Percentiles rank a stretch among this genome's conserved stretches.
phyloP scores from a whole-genome alignment of 2,888 invertebrate species.

The Andrena camellia region DNA sequence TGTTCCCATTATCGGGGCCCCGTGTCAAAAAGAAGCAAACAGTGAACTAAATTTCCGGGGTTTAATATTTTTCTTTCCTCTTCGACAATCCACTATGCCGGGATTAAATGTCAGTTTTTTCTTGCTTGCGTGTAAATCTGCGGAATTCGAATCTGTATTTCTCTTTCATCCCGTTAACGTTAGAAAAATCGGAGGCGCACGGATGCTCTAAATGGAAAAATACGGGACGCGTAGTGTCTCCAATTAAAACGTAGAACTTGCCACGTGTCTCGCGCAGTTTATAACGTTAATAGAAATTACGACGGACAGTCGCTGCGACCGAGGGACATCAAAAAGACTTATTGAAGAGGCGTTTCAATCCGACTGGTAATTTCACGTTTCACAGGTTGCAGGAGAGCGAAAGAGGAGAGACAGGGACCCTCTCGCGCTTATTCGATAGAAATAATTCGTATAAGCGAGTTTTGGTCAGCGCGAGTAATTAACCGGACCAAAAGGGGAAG shows the following conservation, averaged over 20 bases:
- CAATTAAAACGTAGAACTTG: constrained; percentile 48
- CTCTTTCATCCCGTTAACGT: not conserved
- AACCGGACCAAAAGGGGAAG: not conserved
- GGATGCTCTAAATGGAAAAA: constrained; percentile 7
- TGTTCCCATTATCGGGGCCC: constrained; percentile 1
- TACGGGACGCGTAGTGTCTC: constrained; percentile 11
- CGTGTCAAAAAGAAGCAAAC: not conserved
- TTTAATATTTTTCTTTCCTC: not conserved
- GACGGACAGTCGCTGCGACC: constrained; percentile 32
- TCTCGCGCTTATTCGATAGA: constrained; percentile 26
- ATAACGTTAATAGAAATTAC: constrained; percentile 59
- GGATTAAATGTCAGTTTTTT: not conserved
- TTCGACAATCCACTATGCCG: not conserved
- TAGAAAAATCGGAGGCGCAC: not conserved
- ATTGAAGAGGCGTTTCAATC: constrained; percentile 55
- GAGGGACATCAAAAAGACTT: constrained; percentile 38
- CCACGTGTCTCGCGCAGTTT: constrained; percentile 35
- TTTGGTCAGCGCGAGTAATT: constrained; percentile 39
- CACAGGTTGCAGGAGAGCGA: constrained; percentile 21
- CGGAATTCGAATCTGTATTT: not conserved
- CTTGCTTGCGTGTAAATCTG: not conserved
- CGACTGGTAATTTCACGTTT: constrained; percentile 53
- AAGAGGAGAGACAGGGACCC: constrained; percentile 18
- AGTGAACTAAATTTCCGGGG: not conserved
- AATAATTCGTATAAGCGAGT: constrained; percentile 37